Percentiles rank a stretch among this genome's conserved stretches.
phyloP scores from a whole-genome alignment of 2,797 vertebrate genomes.

The Distichodus sexfasciatus region DNA sequence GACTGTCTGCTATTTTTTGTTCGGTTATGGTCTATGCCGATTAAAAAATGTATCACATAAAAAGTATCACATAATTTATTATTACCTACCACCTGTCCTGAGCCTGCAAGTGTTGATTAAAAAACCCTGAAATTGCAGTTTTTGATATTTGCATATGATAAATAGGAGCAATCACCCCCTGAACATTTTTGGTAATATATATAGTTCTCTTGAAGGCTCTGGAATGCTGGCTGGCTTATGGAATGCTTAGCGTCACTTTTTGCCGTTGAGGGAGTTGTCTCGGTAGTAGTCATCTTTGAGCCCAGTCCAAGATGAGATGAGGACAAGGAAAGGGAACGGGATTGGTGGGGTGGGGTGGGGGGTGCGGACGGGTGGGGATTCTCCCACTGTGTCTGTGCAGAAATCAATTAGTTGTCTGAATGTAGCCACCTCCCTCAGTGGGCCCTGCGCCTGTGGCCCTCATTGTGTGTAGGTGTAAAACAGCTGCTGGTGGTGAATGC shows the following conservation, averaged over 20 bases:
- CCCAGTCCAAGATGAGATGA: slow-evolving; percentile 14
- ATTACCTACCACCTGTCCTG: no score
- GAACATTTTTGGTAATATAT: background rate
- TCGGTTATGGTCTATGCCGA: no score
- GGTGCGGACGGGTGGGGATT: slow-evolving; percentile 43
- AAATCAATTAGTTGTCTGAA: slow-evolving; percentile 81
- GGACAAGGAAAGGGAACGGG: slow-evolving; percentile 11
- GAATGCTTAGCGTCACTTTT: slow-evolving; percentile 6
- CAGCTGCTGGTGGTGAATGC: slow-evolving; percentile 92
- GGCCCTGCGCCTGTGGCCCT: slow-evolving; percentile 66
- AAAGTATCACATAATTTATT: no score
- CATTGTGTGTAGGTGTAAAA: slow-evolving; percentile 80
- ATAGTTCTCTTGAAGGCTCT: background rate
- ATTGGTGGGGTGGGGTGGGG: background rate
- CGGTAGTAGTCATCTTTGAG: background rate
- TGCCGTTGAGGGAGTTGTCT: slow-evolving; percentile 10
- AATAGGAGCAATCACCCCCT: no score
- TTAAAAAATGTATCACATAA: no score
- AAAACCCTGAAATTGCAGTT: no score
- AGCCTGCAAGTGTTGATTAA: no score
- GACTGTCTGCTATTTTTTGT: no score
- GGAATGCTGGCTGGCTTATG: slow-evolving; percentile 31
- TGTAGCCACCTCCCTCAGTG: slow-evolving; percentile 60
- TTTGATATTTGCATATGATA: no score
- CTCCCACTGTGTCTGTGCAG: slow-evolving; percentile 78